Evolutionary conservation across 2,888 invertebrate species (phyloP).

Genomic region (Norana najaformis): DNA sequence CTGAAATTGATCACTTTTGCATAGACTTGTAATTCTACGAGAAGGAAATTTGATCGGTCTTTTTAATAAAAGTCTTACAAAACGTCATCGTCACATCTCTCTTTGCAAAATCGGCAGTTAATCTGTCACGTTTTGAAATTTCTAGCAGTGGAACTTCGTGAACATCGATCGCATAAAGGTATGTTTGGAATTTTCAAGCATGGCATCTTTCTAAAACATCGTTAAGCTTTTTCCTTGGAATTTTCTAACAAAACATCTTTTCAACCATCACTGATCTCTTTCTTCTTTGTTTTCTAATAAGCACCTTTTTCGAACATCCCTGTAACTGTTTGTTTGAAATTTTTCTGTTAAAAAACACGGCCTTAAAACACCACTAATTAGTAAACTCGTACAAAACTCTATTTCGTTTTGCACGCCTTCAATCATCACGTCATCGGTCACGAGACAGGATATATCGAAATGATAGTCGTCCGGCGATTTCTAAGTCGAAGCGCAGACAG

Average conservation of each 20-base stretch:
- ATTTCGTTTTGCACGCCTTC: background rate
- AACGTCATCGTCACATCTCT: background rate
- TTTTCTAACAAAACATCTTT: background rate
- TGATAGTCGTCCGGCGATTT: too few species aligned
- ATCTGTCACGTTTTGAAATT: background rate
- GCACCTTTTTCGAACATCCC: too few species aligned
- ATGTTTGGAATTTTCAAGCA: too few species aligned
- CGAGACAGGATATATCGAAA: background rate
- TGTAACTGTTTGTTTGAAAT: too few species aligned
- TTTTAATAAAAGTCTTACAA: background rate
- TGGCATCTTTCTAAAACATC: background rate
- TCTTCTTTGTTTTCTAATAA: too few species aligned
- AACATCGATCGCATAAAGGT: background rate
- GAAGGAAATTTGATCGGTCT: background rate
- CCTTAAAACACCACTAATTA: background rate
- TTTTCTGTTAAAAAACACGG: background rate
- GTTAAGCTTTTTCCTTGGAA: background rate
- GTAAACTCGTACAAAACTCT: background rate
- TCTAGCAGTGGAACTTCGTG: background rate
- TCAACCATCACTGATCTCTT: background rate
- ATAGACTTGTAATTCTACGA: too few species aligned
- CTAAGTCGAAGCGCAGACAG: too few species aligned
- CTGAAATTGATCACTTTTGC: background rate
- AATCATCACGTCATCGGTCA: background rate
- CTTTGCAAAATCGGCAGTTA: background rate